phyloP scores from a whole-genome alignment of 2,888 invertebrate species.

The Dione juno region DNA sequence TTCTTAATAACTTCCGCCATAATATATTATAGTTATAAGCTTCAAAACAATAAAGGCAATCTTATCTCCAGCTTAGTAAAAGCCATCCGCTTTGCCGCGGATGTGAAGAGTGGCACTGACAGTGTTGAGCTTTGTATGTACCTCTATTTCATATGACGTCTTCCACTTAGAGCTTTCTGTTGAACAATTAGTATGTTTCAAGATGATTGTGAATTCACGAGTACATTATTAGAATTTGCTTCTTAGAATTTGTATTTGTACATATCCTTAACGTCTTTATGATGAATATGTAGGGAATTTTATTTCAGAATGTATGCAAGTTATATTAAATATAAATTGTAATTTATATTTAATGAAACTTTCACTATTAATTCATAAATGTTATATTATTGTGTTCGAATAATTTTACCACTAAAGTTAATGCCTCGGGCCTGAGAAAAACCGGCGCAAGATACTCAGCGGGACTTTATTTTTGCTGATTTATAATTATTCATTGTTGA shows the following conservation, averaged over 20 bases:
- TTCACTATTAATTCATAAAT: too few species aligned
- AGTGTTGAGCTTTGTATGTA: conserved; percentile 1
- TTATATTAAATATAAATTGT: too few species aligned
- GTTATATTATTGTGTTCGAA: too few species aligned
- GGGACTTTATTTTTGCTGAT: too few species aligned
- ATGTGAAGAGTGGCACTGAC: not conserved
- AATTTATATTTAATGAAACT: too few species aligned
- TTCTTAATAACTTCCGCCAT: not conserved
- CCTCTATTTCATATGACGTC: not conserved
- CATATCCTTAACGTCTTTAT: too few species aligned
- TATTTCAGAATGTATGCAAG: not conserved
- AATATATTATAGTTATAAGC: too few species aligned
- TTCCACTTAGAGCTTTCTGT: not conserved
- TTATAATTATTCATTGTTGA: too few species aligned
- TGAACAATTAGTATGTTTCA: conserved; percentile 5
- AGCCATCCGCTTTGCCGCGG: not conserved
- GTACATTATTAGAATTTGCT: not conserved
- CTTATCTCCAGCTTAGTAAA: not conserved
- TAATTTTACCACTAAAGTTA: too few species aligned
- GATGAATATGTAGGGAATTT: not conserved
- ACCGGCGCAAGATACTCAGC: too few species aligned
- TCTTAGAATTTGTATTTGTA: not conserved
- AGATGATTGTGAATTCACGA: not conserved
- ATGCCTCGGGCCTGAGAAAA: too few species aligned
- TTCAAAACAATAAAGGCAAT: not conserved